These are phyloP conservation scores for Crypturellus undulatus DNA, from an alignment of 2,113 vertebrate species.

Conservation along the genomic window DNA sequence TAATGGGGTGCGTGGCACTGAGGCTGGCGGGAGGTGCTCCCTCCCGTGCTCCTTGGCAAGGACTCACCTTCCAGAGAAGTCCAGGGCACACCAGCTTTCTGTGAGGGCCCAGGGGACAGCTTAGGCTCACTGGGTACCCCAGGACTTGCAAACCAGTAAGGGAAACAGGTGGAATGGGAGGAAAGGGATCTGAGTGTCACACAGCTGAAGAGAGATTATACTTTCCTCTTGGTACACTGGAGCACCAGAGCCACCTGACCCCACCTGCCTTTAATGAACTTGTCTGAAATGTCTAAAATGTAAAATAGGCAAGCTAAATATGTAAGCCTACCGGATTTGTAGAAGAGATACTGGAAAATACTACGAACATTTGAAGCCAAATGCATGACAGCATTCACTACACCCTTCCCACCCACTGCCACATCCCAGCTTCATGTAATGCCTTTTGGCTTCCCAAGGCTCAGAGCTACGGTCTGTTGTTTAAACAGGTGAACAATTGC, in stretches of 20 bases:
- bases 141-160: neutral
- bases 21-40: neutral
- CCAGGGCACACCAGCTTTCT: neutral
- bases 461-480: constrained; percentile 47
- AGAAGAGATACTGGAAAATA: constrained; percentile 50
- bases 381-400: constrained; percentile 40
- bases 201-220: neutral
- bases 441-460: constrained; percentile 56
- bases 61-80: neutral
- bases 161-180: neutral
- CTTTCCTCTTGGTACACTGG: neutral
- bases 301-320: constrained; percentile 39
- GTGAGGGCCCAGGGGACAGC: neutral
- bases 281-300: neutral
- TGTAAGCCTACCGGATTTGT: constrained; percentile 30
- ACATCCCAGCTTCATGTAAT: constrained; percentile 43
- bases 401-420: constrained; percentile 17
- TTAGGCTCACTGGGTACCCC: neutral
- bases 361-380: constrained; percentile 29
- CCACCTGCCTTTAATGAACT: neutral
- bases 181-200: neutral
- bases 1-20: neutral
- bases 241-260: neutral
- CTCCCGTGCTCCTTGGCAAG: neutral
- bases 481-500: constrained; percentile 65